Base-by-base conservation (phyloP, 2,113 vertebrate genomes). In the Nipponia nippon region DNA sequence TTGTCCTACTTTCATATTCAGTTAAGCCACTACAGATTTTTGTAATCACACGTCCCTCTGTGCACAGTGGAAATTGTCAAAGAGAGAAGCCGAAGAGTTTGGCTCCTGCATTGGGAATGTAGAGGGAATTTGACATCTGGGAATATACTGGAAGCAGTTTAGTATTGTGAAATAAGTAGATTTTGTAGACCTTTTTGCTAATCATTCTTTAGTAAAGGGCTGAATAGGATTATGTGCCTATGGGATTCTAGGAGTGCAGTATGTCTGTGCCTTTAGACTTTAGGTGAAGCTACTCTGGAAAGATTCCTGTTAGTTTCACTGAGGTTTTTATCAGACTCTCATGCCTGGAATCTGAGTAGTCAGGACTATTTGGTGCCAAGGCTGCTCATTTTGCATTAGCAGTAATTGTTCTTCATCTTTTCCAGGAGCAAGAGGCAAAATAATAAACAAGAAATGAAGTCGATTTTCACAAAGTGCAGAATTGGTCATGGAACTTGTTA, bases 1-100 rank as follows among this genome's bases (percentile, higher is more conserved):
- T 86, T 71, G 49, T 87, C 78, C 82, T 93, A 77, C 44, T 96
- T 97, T 65, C 10, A 22, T 71, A 72, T 46, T 76, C 61, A 46
- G 36, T 76, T 84, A 95, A 94, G 10, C 40, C 78, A 66, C 77
- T 49, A 82, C 81, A 93, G 71, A 83, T 94, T 95, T 95, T 95
- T 94, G 30, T 66, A 94, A 85, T 91, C 78, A 83, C 3, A 10
- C 14, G 2, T 87, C 84, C 21, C 30, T 71, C 62, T 91, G 29
- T 71, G 46, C 56, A 50, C 58, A 62, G 78, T 69, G 78, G 29
- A 94, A 91, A 77, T 46, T 61, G 52, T 95, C 71, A 76, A 71
- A 83, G 55, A 87, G 72, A 89, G 58, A 95, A 95, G 46, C 75
- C 3, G 26, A 87, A 72, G 70, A 79, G 29, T 91, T 95, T 96